These are phyloP conservation scores for Tipula lateralis DNA, from an alignment of 2,888 invertebrate genomes.

Conservation along the genomic window DNA sequence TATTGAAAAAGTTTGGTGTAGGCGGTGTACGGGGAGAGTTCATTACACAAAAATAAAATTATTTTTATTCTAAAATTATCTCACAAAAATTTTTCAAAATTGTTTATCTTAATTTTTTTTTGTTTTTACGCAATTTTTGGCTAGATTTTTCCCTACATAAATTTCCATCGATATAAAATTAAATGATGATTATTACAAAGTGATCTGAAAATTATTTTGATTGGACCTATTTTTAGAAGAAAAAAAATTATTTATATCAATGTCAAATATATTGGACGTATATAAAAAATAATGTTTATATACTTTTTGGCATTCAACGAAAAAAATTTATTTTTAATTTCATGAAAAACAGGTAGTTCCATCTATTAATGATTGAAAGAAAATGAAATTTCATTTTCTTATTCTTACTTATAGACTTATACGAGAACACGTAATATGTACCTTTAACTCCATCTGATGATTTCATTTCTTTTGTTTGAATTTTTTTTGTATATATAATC, in stretches of 20 bases:
- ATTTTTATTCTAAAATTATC: background rate
- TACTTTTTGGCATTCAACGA: background rate
- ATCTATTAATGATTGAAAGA: background rate
- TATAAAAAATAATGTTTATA: background rate
- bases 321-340: constrained; percentile 4
- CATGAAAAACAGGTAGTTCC: background rate
- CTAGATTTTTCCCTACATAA: background rate
- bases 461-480: background rate
- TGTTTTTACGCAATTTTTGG: background rate
- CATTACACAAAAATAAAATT: background rate
- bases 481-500: background rate
- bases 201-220: background rate
- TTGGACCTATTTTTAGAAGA: background rate
- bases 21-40: background rate
- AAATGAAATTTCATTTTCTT: background rate
- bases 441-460: background rate
- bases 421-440: no score
- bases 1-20: background rate
- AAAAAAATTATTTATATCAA: background rate
- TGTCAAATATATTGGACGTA: background rate
- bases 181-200: background rate
- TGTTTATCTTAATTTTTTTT: background rate
- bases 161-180: background rate
- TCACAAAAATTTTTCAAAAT: background rate
- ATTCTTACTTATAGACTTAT: background rate